Conservation (phyloP, 2,888 invertebrate genomes). For the Andricus curvator region DNA sequence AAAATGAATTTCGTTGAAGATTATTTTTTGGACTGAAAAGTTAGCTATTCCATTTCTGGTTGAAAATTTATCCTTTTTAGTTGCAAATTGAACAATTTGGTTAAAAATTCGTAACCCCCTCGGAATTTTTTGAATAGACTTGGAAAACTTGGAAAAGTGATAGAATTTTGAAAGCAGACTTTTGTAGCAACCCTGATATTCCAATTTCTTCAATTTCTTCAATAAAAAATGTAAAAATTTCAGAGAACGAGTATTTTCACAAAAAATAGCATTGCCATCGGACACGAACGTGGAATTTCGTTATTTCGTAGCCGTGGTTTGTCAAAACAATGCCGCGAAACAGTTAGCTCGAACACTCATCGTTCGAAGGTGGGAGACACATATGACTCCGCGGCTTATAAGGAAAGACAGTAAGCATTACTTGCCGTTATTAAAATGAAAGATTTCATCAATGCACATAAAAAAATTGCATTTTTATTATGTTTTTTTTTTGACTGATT, state of each 20-base stretch:
- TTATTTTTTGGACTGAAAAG: too few relatives aligned
- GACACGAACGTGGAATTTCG: constrained; percentile 86
- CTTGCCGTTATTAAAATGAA: neutral
- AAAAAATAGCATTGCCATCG: constrained; percentile 83
- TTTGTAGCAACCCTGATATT: too few relatives aligned
- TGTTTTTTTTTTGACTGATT: constrained; percentile 46
- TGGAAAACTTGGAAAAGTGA: too few relatives aligned
- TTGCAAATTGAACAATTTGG: too few relatives aligned
- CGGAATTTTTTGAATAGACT: too few relatives aligned
- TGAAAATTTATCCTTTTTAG: too few relatives aligned
- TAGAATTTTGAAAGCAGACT: too few relatives aligned
- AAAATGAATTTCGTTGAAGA: too few relatives aligned
- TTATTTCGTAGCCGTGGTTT: constrained; percentile 86
- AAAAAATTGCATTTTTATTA: neutral
- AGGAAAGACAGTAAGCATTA: constrained; percentile 76
- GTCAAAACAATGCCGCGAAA: constrained; percentile 80
- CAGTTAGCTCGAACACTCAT: constrained; percentile 79
- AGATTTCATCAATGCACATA: neutral
- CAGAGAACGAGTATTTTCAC: constrained; percentile 75
- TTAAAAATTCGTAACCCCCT: too few relatives aligned
- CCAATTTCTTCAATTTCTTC: neutral
- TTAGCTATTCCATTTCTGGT: too few relatives aligned
- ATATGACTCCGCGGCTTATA: constrained; percentile 84
- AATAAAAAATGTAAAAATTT: neutral
- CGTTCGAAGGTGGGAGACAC: constrained; percentile 90